A percentile compares a stretch with the other conserved stretches of the same genome.
Conservation (phyloP, 2,888 invertebrate species). For the Neuroscelio doddi region DNA sequence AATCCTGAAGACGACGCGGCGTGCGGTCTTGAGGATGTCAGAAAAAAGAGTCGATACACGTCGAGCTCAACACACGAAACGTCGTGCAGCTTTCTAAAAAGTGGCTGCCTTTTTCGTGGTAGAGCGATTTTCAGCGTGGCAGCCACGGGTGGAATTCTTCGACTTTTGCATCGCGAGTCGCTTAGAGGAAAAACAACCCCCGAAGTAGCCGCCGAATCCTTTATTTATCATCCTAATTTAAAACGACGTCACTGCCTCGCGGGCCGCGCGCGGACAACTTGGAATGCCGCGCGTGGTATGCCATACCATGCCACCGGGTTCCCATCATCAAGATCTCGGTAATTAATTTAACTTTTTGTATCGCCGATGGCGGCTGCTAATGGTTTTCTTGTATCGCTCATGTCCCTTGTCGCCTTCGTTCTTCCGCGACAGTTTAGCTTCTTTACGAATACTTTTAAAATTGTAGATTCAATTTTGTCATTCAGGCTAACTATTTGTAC, state of each 20-base stretch:
- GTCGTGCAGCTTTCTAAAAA: conserved; percentile 58
- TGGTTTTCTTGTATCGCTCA: conserved; percentile 49
- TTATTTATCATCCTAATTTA: conserved; percentile 49
- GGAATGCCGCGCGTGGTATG: conserved; percentile 36
- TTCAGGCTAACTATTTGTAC: too few species aligned
- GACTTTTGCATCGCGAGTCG: neutral
- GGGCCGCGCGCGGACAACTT: conserved; percentile 5
- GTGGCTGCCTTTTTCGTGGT: conserved; percentile 59
- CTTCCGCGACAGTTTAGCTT: conserved; percentile 36
- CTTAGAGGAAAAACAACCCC: conserved; percentile 10
- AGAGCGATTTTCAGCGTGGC: conserved; percentile 41
- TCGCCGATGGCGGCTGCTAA: conserved; percentile 47
- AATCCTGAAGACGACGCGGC: conserved; percentile 1
- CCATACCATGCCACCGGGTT: conserved; percentile 22
- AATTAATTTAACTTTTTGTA: conserved; percentile 72
- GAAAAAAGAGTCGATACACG: conserved; percentile 10
- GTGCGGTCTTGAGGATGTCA: conserved; percentile 4
- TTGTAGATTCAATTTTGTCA: too few species aligned
- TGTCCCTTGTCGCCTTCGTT: conserved; percentile 48
- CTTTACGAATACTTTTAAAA: neutral
- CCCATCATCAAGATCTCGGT: conserved; percentile 55
- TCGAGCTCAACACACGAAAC: conserved; percentile 15
- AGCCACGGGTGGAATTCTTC: conserved; percentile 18
- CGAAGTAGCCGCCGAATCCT: conserved; percentile 24
- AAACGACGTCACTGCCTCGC: conserved; percentile 7